Percentiles rank a stretch among this genome's conserved stretches.
These are phyloP conservation scores for Anas bernieri DNA, from an alignment of 2,797 vertebrate species.

Conservation along the genomic window DNA sequence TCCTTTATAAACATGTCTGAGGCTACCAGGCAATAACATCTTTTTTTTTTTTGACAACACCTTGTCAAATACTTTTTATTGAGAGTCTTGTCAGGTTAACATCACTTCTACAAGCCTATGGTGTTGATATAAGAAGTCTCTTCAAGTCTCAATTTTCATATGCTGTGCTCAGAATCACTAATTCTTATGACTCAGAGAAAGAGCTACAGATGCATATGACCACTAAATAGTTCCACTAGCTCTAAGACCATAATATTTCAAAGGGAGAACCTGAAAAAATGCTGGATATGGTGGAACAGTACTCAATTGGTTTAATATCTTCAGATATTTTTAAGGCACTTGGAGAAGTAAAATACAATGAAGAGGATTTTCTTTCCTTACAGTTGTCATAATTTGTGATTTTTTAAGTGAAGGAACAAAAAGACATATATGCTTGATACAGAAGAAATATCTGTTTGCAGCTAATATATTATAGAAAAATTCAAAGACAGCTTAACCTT, in stretches of 20 bases:
- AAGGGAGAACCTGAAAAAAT: background rate
- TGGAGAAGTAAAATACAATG: background rate
- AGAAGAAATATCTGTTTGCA: conserved; percentile 26
- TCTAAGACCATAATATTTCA: background rate
- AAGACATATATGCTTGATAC: background rate
- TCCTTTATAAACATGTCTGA: background rate
- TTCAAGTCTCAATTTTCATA: background rate
- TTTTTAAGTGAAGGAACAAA: background rate
- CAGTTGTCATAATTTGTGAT: background rate
- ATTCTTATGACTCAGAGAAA: background rate
- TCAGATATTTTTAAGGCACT: background rate
- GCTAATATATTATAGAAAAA: conserved; percentile 44
- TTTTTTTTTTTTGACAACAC: background rate
- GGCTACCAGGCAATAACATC: background rate
- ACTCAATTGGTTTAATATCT: background rate
- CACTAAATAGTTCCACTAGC: background rate
- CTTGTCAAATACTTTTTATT: background rate
- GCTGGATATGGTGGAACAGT: background rate
- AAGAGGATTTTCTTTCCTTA: background rate
- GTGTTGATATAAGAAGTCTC: background rate
- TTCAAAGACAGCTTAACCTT: conserved; percentile 67
- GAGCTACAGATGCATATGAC: background rate
- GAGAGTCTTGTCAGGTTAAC: background rate
- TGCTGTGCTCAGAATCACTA: background rate
- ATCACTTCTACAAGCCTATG: background rate